A percentile compares a stretch with the other conserved stretches of the same genome.
Conservation (phyloP, 2,113 vertebrate genomes). For the Melanerpes aurifrons region DNA sequence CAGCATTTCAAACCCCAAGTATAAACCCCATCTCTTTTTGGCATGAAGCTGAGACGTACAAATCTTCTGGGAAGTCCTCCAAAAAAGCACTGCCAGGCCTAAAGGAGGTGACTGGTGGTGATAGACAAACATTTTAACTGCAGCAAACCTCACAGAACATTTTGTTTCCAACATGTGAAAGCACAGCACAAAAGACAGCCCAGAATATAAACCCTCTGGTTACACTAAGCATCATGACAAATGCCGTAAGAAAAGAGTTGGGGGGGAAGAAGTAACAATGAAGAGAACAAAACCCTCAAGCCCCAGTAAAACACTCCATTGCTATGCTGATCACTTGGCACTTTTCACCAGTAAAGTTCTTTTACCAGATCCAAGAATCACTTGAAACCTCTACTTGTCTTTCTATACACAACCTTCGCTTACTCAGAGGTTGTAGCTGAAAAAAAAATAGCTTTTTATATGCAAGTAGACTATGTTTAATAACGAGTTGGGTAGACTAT, state of each 20-base stretch:
- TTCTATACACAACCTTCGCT: neutral
- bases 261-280: neutral
- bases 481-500: neutral
- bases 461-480: neutral
- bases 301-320: neutral
- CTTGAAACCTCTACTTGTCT: neutral
- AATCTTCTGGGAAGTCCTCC: conserved; percentile 42
- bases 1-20: neutral
- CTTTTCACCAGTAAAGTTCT: neutral
- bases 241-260: neutral
- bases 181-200: neutral
- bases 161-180: conserved; percentile 54
- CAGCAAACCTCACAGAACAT: conserved; percentile 32
- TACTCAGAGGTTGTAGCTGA: neutral
- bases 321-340: fast-evolving
- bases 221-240: neutral
- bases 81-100: neutral
- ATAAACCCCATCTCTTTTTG: conserved; percentile 10
- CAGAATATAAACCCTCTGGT: neutral
- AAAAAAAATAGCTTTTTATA: neutral
- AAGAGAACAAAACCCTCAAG: neutral
- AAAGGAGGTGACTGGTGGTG: neutral
- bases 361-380: neutral
- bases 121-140: conserved; percentile 27
- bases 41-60: neutral